Percentiles rank a stretch among this genome's conserved stretches.
These are phyloP conservation scores for Drosophila kepulauana DNA, from an alignment of 1,140 invertebrate species.

Conservation along the genomic window DNA sequence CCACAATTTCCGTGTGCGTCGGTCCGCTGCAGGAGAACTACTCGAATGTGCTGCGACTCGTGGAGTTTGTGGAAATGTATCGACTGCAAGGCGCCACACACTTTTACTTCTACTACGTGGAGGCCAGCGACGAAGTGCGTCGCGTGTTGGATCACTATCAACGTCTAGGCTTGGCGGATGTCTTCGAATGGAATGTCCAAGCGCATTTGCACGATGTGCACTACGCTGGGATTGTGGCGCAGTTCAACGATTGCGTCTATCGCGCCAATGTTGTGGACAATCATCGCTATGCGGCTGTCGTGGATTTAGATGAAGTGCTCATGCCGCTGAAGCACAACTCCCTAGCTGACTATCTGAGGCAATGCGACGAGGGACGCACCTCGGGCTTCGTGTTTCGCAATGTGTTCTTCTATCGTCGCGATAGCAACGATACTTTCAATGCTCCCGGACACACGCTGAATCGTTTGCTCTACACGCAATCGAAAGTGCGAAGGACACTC, in stretches of 20 bases:
- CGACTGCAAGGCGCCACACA: constrained; percentile 88
- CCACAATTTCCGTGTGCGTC: constrained; percentile 87
- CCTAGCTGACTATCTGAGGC: constrained; percentile 73
- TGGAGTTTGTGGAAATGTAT: constrained; percentile 90
- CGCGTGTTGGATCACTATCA: constrained; percentile 86
- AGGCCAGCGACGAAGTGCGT: constrained; percentile 86
- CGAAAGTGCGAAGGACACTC: constrained; percentile 86
- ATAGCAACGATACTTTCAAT: constrained; percentile 86
- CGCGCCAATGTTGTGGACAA: constrained; percentile 84
- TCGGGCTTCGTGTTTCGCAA: constrained; percentile 87
- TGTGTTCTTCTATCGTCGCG: constrained; percentile 88
- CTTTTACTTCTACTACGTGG: constrained; percentile 89
- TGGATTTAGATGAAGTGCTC: constrained; percentile 88
- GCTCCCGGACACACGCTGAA: constrained; percentile 82
- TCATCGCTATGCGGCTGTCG: constrained; percentile 86
- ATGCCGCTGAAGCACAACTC: constrained; percentile 86
- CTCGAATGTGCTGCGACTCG: constrained; percentile 86
- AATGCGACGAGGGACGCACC: constrained; percentile 78
- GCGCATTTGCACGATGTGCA: constrained; percentile 85
- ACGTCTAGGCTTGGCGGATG: constrained; percentile 84
- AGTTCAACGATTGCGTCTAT: constrained; percentile 89
- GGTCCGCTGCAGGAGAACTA: constrained; percentile 89
- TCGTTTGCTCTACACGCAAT: constrained; percentile 85
- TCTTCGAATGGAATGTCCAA: constrained; percentile 88
- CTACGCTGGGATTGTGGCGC: constrained; percentile 88